Evolutionary conservation across 2,797 vertebrate genomes (phyloP).

Genomic region (Harpagifer antarcticus): DNA sequence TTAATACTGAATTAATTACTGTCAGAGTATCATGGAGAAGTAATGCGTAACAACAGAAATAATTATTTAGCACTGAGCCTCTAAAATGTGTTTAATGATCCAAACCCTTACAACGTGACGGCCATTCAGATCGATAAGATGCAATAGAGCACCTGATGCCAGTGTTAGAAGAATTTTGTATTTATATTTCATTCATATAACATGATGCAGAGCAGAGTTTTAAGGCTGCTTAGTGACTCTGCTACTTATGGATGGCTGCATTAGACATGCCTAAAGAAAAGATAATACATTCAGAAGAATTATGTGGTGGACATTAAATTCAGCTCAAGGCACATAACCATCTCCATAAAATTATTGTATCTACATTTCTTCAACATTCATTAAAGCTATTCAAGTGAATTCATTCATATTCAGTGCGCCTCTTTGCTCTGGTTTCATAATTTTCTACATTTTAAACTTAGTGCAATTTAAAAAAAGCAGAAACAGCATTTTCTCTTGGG

Average conservation of each 20-base stretch:
- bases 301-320: conserved; percentile 49
- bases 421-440: conserved; percentile 27
- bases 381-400: conserved; percentile 57
- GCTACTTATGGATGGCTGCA: conserved; percentile 45
- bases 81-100: conserved; percentile 16
- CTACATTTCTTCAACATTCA: conserved; percentile 48
- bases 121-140: conserved; percentile 31
- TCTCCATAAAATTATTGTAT: conserved; percentile 39
- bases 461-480: conserved; percentile 51
- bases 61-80: conserved; percentile 8
- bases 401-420: conserved; percentile 31
- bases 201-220: conserved; percentile 7
- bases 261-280: conserved; percentile 59
- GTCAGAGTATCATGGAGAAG: conserved; percentile 23
- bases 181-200: conserved; percentile 2
- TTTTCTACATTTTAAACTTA: conserved; percentile 40
- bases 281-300: conserved; percentile 46
- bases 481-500: conserved; percentile 39
- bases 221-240: conserved; percentile 34
- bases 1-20: conserved; percentile 41
- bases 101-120: conserved; percentile 10
- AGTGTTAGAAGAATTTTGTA: conserved; percentile 2
- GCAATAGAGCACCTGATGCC: not conserved
- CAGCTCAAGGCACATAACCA: conserved; percentile 53
- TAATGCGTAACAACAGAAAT: conserved; percentile 16